Evolutionary conservation across 2,797 vertebrate species (phyloP).

Genomic region (Falco novaeseelandiae): DNA sequence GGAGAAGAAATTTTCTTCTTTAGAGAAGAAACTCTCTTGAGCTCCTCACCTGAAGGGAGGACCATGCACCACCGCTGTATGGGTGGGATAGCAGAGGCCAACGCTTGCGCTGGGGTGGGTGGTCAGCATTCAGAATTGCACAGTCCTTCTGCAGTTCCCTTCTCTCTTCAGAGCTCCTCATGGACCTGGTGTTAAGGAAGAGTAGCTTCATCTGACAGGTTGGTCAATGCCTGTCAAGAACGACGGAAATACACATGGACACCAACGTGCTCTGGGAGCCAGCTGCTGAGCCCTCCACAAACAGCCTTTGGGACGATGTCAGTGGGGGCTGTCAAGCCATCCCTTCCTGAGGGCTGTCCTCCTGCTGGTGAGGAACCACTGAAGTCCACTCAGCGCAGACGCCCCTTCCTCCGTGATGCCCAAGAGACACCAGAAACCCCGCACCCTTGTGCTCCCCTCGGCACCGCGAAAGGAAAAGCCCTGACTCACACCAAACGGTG

Average conservation of each 20-base stretch:
- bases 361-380: background rate
- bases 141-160: background rate
- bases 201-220: background rate
- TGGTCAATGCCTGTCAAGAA: accelerated
- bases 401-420: background rate
- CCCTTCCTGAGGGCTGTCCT: background rate
- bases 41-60: background rate
- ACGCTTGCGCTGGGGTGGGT: too few relatives aligned
- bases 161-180: background rate
- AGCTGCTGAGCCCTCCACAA: background rate
- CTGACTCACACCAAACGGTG: background rate
- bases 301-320: background rate
- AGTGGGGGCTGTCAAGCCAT: background rate
- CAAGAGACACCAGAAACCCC: background rate
- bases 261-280: accelerated
- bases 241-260: accelerated
- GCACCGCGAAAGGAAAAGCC: background rate
- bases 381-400: background rate
- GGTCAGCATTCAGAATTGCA: background rate
- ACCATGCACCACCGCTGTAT: accelerated
- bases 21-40: background rate
- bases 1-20: background rate
- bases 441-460: background rate
- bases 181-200: background rate
- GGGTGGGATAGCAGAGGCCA: background rate